Evolutionary conservation across 2,113 vertebrate genomes (phyloP), one percentile per base, ranked within the genome.

Genomic region (Gnathonemus echidnorhynchus): DNA sequence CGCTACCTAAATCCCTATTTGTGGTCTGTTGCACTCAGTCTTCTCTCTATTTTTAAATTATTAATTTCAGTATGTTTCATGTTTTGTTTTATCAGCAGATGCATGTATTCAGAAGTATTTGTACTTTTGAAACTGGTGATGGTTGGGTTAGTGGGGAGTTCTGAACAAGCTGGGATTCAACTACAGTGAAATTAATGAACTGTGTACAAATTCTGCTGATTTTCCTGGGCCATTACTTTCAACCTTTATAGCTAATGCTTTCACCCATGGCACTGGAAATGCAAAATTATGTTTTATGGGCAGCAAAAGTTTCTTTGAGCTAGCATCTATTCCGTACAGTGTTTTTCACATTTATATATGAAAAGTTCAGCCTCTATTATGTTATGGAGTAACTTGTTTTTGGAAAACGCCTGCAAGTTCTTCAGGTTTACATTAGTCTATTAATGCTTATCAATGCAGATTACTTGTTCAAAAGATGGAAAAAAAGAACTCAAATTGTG

Each of bases 171-270:
- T 80, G 49, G 70, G 5, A 35, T 91, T 31, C 15, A 5, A 80
- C 45, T 53, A 86, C n/a, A 86, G n/a, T 17, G 6, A 89, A 89
- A 52, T 89, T 56, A 89, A 83, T 50, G 27, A 86, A 62, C 27
- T 31, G 62, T 48, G 45, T 48, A 86, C 88, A 27, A 62, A 66
- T 46, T 6, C 83, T 85, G 88, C 49, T 91, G 58, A 90, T 91
- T 90, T 70, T 91, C 84, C 62, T 90, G 53, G 77, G 80, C 90
- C 88, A 58, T 52, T 88, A 49, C 89, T 85, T 13, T 49, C 62
- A 90, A 91, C 56, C 39, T 66, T 87, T 62, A 39, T 9, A 84
- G 49, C 50, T 21, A 50, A 27, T 49, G 77, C 49, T 85, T 77
- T 83, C 19, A 24, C 62, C 77, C 66, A 49, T 84, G 7, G n/a